Evolutionary conservation across 2,113 vertebrate genomes (phyloP).

Genomic region (Tyto alba): DNA sequence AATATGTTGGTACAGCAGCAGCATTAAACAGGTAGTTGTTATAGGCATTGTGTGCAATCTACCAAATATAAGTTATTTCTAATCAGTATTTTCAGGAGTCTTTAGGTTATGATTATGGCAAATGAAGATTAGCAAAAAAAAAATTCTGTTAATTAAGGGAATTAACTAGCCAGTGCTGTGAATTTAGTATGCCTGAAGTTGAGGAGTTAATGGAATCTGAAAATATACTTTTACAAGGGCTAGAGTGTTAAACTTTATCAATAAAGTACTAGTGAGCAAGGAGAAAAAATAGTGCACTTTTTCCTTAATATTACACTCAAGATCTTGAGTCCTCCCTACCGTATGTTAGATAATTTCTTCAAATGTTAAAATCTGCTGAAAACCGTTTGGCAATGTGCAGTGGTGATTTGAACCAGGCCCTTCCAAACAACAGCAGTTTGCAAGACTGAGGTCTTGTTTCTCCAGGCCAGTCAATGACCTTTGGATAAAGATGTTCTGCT

Average conservation of each 20-base stretch:
- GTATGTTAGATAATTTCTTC: not conserved
- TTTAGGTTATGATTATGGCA: slow-evolving; percentile 36
- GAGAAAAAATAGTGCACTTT: not conserved
- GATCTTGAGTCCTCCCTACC: not conserved
- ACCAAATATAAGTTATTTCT: slow-evolving; percentile 25
- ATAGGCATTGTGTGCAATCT: not conserved
- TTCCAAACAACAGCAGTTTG: not conserved
- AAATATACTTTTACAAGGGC: not conserved
- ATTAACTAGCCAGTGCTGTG: slow-evolving; percentile 1
- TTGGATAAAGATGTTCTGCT: not conserved
- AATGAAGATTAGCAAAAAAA: slow-evolving; percentile 26
- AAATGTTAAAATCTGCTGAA: not conserved
- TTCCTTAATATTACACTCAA: not conserved
- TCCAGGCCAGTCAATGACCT: not conserved
- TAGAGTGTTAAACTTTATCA: not conserved
- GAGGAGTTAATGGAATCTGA: slow-evolving; percentile 10
- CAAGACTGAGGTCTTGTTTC: not conserved
- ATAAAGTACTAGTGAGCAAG: not conserved
- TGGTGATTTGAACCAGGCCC: not conserved
- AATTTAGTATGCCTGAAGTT: not conserved
- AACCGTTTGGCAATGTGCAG: not conserved
- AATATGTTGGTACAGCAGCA: not conserved
- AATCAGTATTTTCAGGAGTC: not conserved
- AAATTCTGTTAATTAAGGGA: slow-evolving; percentile 39
- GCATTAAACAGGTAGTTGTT: slow-evolving; percentile 23